phyloP scores from a whole-genome alignment of 2,113 vertebrate species.

The Rhinogobius similis region DNA sequence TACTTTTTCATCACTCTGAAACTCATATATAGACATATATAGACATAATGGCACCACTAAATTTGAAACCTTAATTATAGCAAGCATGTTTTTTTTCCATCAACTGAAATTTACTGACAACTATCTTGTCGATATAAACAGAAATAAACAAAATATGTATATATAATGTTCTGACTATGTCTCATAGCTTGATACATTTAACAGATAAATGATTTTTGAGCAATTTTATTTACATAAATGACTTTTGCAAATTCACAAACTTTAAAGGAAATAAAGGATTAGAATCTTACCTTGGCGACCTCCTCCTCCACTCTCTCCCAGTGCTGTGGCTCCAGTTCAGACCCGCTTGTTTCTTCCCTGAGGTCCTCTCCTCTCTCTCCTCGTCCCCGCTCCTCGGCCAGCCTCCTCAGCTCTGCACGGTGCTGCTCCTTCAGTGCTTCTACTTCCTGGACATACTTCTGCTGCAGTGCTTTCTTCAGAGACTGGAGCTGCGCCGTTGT shows the following conservation, averaged over 20 bases:
- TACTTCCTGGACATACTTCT: constrained; percentile 74
- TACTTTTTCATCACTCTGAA: no score
- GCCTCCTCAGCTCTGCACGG: constrained; percentile 57
- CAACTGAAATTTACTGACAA: no score
- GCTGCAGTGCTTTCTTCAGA: constrained; percentile 64
- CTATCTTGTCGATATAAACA: no score
- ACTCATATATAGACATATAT: no score
- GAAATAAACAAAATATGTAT: no score
- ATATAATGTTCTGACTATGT: no score
- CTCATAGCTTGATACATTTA: no score
- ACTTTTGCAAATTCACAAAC: background rate
- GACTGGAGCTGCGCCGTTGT: constrained; percentile 66
- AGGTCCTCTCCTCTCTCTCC: constrained; percentile 34
- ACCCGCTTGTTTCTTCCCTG: constrained; percentile 51
- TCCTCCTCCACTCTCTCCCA: constrained; percentile 87
- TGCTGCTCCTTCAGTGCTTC: constrained; percentile 71
- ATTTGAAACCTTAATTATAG: no score
- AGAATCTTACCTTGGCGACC: constrained; percentile 84
- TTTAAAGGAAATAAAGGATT: background rate
- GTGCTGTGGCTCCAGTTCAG: constrained; percentile 73
- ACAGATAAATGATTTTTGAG: no score
- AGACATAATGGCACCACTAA: no score
- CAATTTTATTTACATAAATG: background rate
- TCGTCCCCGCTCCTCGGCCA: constrained; percentile 35
- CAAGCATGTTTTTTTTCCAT: no score